phyloP scores from a whole-genome alignment of 2,113 vertebrate species.

The Urocolius indicus region DNA sequence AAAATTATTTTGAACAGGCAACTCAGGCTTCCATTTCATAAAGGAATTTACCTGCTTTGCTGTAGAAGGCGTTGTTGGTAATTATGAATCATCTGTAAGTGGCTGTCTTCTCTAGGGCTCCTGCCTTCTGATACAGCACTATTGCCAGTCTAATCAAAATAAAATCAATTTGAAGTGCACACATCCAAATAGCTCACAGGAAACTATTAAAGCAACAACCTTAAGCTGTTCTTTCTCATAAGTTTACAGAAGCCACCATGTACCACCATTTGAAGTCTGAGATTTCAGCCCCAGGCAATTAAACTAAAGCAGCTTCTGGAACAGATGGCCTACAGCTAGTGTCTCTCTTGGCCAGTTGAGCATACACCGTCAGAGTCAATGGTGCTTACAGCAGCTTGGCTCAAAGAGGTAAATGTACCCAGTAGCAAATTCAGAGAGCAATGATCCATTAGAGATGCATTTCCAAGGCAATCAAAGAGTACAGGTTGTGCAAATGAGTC shows the following conservation, averaged over 20 bases:
- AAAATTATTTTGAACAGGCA: not conserved
- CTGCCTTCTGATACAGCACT: not conserved
- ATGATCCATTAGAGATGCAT: not conserved
- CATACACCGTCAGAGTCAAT: not conserved
- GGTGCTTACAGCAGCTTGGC: not conserved
- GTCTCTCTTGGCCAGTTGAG: not conserved
- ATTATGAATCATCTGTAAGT: constrained; percentile 72
- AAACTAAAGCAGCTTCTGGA: not conserved
- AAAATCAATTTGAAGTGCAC: not conserved
- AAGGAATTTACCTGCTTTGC: constrained; percentile 83
- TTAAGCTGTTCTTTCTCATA: not conserved
- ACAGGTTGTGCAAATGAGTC: not conserved
- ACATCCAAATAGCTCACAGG: not conserved
- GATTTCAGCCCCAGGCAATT: not conserved
- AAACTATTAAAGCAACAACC: not conserved
- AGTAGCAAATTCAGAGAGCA: not conserved
- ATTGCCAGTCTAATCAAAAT: constrained; percentile 56
- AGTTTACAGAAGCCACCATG: not conserved
- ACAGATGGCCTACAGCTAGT: not conserved
- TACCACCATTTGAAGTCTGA: not conserved
- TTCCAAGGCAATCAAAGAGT: not conserved
- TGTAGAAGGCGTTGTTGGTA: constrained; percentile 86
- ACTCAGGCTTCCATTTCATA: not conserved
- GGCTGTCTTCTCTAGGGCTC: constrained; percentile 62
- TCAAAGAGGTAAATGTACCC: not conserved